Conservation (phyloP, 1,140 invertebrate species). For the Cotesia vestalis region DNA sequence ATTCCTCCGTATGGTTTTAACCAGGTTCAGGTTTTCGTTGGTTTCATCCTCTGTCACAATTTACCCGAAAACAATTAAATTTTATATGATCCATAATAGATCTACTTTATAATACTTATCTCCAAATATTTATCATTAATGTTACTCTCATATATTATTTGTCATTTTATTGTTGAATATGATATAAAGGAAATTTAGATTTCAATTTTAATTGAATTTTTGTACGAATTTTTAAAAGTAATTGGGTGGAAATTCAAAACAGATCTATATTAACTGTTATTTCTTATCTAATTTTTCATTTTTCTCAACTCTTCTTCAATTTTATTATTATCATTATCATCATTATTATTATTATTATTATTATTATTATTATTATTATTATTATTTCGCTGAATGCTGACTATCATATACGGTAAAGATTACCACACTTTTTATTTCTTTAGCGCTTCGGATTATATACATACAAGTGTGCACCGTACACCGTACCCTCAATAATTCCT, state of each 20-base stretch:
- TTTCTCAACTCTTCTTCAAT: background rate
- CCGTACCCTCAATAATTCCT: conserved; percentile 25
- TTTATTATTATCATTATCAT: background rate
- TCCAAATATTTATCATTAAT: no score
- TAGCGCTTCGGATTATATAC: background rate
- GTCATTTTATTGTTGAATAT: no score
- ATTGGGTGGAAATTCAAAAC: background rate
- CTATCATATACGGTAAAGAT: background rate
- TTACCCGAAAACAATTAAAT: no score
- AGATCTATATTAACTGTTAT: background rate
- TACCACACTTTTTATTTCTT: background rate
- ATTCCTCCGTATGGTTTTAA: background rate
- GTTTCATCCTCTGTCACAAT: no score
- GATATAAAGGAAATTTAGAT: no score
- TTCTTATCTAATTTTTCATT: background rate
- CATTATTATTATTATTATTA: background rate
- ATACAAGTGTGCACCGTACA: background rate
- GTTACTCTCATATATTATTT: background rate
- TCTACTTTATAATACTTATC: no score
- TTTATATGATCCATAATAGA: no score
- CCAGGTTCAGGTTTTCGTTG: no score
- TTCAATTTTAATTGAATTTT: background rate
- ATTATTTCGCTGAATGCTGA: background rate
- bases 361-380: no score
- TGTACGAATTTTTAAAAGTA: background rate